These are phyloP conservation scores for Euspilapteryx auroguttella DNA, from an alignment of 2,888 invertebrate species.

Conservation along the genomic window DNA sequence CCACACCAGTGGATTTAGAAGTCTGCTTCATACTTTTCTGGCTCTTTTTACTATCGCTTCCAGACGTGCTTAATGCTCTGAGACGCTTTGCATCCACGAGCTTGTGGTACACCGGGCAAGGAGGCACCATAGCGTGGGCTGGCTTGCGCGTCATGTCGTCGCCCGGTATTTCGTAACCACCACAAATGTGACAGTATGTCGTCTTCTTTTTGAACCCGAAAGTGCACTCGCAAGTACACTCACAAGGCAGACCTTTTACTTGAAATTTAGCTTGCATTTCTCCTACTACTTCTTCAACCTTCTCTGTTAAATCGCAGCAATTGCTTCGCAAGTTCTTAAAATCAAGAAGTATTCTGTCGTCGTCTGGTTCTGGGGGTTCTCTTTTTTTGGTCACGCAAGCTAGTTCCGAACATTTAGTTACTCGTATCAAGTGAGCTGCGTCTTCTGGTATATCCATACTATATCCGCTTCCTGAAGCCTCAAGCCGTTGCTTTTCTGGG, in stretches of 20 bases:
- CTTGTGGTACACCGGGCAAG: slow-evolving; percentile 43
- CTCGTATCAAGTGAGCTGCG: slow-evolving; percentile 13
- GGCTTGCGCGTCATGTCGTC: slow-evolving; percentile 19
- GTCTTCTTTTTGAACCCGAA: slow-evolving; percentile 39
- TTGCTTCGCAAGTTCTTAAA: slow-evolving; percentile 14
- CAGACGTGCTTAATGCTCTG: slow-evolving; percentile 23
- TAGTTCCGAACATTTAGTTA: slow-evolving; percentile 24
- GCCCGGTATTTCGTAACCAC: slow-evolving; percentile 33
- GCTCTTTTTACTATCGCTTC: slow-evolving; percentile 25
- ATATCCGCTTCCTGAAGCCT: slow-evolving; percentile 13
- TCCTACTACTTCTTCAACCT: slow-evolving; percentile 22
- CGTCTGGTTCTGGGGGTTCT: slow-evolving; percentile 15
- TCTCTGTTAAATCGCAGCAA: slow-evolving; percentile 15
- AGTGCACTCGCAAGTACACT: slow-evolving; percentile 38
- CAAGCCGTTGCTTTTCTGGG: slow-evolving; percentile 9
- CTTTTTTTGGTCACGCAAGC: slow-evolving; percentile 18
- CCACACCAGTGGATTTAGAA: too few relatives aligned
- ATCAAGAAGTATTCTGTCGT: slow-evolving; percentile 23
- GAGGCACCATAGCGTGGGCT: slow-evolving; percentile 19
- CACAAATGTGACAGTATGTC: slow-evolving; percentile 36
- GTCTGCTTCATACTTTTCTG: slow-evolving; percentile 12
- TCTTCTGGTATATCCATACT: slow-evolving; percentile 20
- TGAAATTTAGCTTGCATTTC: slow-evolving; percentile 23
- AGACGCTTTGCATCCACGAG: slow-evolving; percentile 25
- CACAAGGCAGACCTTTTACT: slow-evolving; percentile 26